A percentile compares a stretch with the other conserved stretches of the same genome.
Conservation (phyloP, 2,797 vertebrate species). For the Gobionotothen gibberifrons region DNA sequence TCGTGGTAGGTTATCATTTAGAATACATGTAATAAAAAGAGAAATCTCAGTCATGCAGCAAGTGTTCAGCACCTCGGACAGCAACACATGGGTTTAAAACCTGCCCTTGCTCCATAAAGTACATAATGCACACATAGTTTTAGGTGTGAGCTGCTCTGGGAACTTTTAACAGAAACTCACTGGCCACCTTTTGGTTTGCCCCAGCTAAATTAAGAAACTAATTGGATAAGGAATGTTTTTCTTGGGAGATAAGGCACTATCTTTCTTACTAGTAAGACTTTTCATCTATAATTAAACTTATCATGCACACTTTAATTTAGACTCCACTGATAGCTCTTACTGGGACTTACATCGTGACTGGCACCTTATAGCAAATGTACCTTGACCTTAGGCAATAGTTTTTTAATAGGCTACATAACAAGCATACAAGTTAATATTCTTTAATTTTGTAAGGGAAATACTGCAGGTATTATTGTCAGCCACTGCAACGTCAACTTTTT, state of each 20-base stretch:
- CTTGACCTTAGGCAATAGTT: no score
- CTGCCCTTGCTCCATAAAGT: background rate
- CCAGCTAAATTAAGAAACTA: background rate
- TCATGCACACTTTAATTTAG: constrained; percentile 8
- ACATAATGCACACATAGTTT: background rate
- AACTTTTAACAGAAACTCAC: constrained; percentile 15
- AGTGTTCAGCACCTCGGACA: constrained; percentile 60
- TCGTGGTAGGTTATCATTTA: background rate
- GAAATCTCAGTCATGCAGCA: constrained; percentile 9
- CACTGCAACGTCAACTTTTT: constrained; percentile 36
- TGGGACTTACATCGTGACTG: background rate
- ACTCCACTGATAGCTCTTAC: background rate
- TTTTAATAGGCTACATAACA: background rate
- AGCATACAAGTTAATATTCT: background rate
- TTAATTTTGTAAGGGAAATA: background rate
- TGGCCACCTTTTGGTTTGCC: background rate
- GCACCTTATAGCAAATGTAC: background rate
- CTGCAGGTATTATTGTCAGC: constrained; percentile 13
- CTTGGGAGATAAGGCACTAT: constrained; percentile 13
- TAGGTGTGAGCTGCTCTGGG: background rate
- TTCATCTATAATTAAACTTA: constrained; percentile 33
- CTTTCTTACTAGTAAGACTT: constrained; percentile 7
- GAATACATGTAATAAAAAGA: constrained; percentile 3
- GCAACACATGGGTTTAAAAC: constrained; percentile 1
- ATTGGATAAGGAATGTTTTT: constrained; percentile 19